phyloP scores from a whole-genome alignment of 2,797 vertebrate genomes.

The Bovichtus variegatus region DNA sequence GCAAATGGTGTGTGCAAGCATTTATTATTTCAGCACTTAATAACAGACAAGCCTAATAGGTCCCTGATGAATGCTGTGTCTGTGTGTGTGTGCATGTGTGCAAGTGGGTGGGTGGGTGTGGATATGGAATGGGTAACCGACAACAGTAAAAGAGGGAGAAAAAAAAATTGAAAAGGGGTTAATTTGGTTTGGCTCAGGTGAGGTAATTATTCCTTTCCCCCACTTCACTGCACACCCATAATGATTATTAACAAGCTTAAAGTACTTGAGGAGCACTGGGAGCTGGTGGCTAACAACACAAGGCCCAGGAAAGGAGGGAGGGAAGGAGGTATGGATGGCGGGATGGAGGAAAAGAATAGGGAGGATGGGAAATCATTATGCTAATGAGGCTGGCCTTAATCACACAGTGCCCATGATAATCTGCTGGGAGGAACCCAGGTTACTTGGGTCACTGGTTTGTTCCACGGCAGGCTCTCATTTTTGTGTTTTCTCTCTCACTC shows the following conservation, averaged over 20 bases:
- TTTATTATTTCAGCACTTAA: slow-evolving; percentile 85
- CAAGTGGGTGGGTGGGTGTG: slow-evolving; percentile 71
- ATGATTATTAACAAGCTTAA: slow-evolving; percentile 99
- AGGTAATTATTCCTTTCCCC: slow-evolving; percentile 96
- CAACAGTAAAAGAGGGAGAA: slow-evolving; percentile 76
- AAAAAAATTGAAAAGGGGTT: slow-evolving; percentile 85
- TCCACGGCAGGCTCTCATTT: slow-evolving; percentile 67
- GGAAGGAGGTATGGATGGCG: slow-evolving; percentile 73
- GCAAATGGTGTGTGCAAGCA: slow-evolving; percentile 78
- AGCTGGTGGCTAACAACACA: slow-evolving; percentile 92
- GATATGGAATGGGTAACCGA: slow-evolving; percentile 77
- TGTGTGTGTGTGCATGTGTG: slow-evolving; percentile 65
- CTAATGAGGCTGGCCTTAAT: slow-evolving; percentile 92
- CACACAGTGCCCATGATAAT: slow-evolving; percentile 91
- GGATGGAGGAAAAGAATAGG: slow-evolving; percentile 74
- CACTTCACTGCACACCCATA: slow-evolving; percentile 97
- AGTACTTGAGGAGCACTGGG: slow-evolving; percentile 93
- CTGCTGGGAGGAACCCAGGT: slow-evolving; percentile 87
- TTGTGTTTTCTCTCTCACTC: slow-evolving; percentile 43
- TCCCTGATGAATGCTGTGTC: slow-evolving; percentile 83
- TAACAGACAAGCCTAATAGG: slow-evolving; percentile 85
- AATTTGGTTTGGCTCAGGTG: slow-evolving; percentile 99
- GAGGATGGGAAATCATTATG: slow-evolving; percentile 94
- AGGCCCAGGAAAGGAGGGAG: slow-evolving; percentile 73
- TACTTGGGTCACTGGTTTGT: slow-evolving; percentile 88